Conservation (phyloP, 2,113 vertebrate species). For the mouse (Mus musculus) region GRCm39 chr17:7456501-7457000, state of each 20-base stretch:
- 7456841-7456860: not conserved
- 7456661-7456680: not conserved
- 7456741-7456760: not conserved
- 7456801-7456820: not conserved
- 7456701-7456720: not conserved
- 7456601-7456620: accelerated
- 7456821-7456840: not conserved
- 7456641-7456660: not conserved
- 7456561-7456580: not conserved
- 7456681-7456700: too few relatives aligned
- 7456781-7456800: not conserved
- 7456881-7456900: not conserved
- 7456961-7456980: not conserved
- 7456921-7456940: not conserved
- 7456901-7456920: not conserved
- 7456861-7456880: not conserved
- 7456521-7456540: not conserved
- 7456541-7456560: not conserved
- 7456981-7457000: too few relatives aligned
- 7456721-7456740: not conserved
- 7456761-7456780: not conserved
- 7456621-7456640: accelerated
- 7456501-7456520: not conserved
- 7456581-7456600: not conserved
- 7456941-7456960: not conserved